These are phyloP conservation scores for Nomada flava DNA, from an alignment of 2,888 invertebrate species.

Conservation along the genomic window DNA sequence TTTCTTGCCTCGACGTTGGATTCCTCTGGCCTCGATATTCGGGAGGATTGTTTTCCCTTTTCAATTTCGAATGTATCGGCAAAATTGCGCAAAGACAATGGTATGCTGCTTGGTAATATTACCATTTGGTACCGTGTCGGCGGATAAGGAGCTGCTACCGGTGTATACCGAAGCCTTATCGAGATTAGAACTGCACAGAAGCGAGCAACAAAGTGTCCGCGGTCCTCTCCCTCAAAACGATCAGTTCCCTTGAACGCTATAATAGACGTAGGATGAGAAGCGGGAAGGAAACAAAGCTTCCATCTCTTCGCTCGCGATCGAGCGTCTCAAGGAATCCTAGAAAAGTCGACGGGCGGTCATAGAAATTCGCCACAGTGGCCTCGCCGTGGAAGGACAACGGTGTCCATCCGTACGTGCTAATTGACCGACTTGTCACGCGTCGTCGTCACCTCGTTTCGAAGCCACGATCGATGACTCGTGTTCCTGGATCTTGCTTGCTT, in stretches of 20 bases:
- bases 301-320: constrained; percentile 13
- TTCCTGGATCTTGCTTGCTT: constrained; percentile 7
- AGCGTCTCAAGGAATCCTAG: constrained; percentile 48
- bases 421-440: constrained; percentile 51
- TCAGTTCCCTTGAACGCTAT: constrained; percentile 55
- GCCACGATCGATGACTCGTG: constrained; percentile 9
- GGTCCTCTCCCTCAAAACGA: constrained; percentile 41
- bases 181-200: background rate
- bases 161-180: background rate
- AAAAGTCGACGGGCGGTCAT: constrained; percentile 3
- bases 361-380: constrained; percentile 41
- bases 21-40: background rate
- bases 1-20: background rate
- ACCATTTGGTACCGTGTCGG: no score
- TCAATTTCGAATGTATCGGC: no score
- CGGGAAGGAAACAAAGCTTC: constrained; percentile 6
- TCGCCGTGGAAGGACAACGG: constrained; percentile 30
- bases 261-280: constrained; percentile 39
- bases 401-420: constrained; percentile 28
- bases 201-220: constrained; percentile 20
- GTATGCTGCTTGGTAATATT: no score
- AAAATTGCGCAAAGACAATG: background rate
- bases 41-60: no score
- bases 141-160: background rate
- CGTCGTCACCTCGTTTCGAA: background rate